Conservation (phyloP, 2,113 vertebrate genomes). For the Notothenia rossii region DNA sequence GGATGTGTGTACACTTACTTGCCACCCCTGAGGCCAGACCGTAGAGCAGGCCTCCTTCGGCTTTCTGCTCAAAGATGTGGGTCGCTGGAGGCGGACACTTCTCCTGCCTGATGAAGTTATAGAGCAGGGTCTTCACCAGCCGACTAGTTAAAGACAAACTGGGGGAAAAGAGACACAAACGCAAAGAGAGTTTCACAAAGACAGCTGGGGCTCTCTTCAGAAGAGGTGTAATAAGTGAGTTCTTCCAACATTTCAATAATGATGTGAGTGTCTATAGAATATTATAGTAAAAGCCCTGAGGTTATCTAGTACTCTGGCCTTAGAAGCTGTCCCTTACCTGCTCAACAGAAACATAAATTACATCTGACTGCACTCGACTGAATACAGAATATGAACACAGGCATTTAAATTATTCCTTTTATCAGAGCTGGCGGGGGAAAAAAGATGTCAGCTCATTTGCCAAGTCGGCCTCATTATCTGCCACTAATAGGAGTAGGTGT, state of each 20-base stretch:
- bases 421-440: neutral
- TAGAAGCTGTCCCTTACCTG: neutral
- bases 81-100: conserved; percentile 91
- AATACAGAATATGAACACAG: neutral
- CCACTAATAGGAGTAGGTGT: neutral
- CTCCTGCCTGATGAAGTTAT: conserved; percentile 99
- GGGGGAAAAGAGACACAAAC: conserved; percentile 34
- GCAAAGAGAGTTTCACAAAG: conserved; percentile 10
- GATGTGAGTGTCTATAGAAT: neutral
- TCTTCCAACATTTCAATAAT: no score
- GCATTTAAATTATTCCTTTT: neutral
- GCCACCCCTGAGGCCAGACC: conserved; percentile 96
- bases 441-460: neutral
- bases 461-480: neutral
- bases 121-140: conserved; percentile 96
- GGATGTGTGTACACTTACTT: conserved; percentile 81
- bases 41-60: conserved; percentile 92
- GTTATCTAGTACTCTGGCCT: neutral
- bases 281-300: neutral
- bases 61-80: conserved; percentile 89
- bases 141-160: conserved; percentile 95
- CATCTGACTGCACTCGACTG: neutral
- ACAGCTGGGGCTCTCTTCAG: neutral
- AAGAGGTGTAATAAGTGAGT: neutral
- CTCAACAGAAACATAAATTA: neutral